Conservation (phyloP, 2,797 vertebrate species). For the Acrossocheilus wenchowensis region DNA sequence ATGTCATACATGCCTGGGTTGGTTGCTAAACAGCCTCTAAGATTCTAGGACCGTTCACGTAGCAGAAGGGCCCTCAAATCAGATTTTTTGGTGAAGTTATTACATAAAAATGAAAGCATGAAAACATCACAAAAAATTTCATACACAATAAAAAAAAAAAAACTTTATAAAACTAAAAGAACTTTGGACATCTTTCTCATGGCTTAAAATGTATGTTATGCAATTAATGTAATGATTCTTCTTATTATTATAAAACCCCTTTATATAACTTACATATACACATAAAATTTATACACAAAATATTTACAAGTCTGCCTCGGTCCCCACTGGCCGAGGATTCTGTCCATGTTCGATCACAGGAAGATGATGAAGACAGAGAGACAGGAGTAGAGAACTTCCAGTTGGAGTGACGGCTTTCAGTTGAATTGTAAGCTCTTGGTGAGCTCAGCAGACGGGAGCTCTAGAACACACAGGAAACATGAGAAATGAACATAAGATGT, state of each 20-base stretch:
- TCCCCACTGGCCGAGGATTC: slow-evolving; percentile 79
- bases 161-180: not conserved
- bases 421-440: slow-evolving; percentile 79
- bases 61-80: not conserved
- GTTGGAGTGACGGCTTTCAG: slow-evolving; percentile 77
- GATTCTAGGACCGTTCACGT: not conserved
- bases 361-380: slow-evolving; percentile 67
- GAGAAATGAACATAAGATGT: not conserved
- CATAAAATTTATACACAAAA: not conserved
- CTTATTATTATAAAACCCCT: too few relatives aligned
- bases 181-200: too few relatives aligned
- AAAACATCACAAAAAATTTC: not conserved
- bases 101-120: too few relatives aligned
- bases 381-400: slow-evolving; percentile 84
- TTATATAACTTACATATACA: not conserved
- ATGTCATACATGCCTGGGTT: not conserved
- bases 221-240: not conserved
- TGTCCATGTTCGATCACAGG: slow-evolving; percentile 80
- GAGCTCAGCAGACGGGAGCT: slow-evolving; percentile 78
- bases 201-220: not conserved
- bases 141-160: not conserved
- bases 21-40: not conserved
- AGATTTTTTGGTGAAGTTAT: not conserved
- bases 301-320: slow-evolving; percentile 85
- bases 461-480: slow-evolving; percentile 65